Percentiles rank a stretch among this genome's conserved stretches.
Evolutionary conservation across 1,140 invertebrate genomes (phyloP).

Genomic region (Potamilus streckersoni): DNA sequence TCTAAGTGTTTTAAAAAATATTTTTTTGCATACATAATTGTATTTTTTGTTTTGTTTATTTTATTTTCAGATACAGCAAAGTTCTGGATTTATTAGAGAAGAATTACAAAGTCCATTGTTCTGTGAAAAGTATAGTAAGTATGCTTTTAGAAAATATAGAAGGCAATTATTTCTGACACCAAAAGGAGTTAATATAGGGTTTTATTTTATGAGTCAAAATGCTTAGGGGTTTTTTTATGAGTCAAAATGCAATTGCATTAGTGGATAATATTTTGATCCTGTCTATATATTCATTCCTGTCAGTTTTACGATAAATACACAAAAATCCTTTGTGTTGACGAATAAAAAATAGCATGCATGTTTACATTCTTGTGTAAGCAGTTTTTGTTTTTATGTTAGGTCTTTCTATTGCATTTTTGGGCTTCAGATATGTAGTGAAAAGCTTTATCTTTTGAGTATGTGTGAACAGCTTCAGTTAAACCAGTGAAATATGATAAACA

Average conservation of each 20-base stretch:
- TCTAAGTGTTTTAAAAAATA: too few species aligned
- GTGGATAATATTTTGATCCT: background rate
- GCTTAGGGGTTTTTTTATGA: too few species aligned
- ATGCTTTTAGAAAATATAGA: conserved; percentile 11
- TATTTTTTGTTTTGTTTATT: conserved; percentile 15
- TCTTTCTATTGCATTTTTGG: too few species aligned
- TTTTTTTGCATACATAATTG: background rate
- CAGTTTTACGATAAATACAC: background rate
- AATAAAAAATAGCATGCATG: too few species aligned
- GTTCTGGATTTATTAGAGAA: conserved; percentile 88
- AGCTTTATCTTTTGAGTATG: too few species aligned
- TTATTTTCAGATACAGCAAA: conserved; percentile 74
- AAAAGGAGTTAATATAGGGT: background rate
- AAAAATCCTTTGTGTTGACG: background rate
- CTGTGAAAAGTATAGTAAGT: conserved; percentile 85
- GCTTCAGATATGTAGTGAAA: too few species aligned
- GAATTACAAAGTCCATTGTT: conserved; percentile 92
- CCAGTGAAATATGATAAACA: too few species aligned
- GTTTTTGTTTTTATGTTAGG: too few species aligned
- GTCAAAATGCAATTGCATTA: background rate
- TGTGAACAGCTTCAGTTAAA: too few species aligned
- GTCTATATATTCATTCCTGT: background rate
- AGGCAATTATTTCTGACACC: background rate
- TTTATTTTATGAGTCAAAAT: background rate
- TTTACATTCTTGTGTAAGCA: too few species aligned